Evolutionary conservation across 2,888 invertebrate genomes (phyloP), one percentile per base, ranked within the genome.

Genomic region (Andrena bicolor): DNA sequence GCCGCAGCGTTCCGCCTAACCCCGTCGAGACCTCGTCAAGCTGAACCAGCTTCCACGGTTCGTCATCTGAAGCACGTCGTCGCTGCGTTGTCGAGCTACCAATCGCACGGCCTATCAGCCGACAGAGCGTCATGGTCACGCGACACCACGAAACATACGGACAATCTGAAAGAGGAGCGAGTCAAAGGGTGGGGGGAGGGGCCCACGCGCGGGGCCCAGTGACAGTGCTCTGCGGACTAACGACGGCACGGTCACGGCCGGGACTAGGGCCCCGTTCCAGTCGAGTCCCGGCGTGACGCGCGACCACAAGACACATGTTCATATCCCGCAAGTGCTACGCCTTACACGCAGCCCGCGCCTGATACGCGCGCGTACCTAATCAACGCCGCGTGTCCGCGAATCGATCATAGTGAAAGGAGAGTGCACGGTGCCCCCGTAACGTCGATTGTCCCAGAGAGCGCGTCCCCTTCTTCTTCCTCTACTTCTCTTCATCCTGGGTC

Each of bases 1-100:
- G 81, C 92, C 92, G 75, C 91, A 91, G 80, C 92, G 91, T 81
- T 85, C 86, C 76, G 91, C 92, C 91, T 92, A 92, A 88, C 92
- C 92, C 92, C 92, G 92, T 92, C 92, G 88, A 82, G 83, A 81
- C 66, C 51, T 66, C 60, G 28, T 53, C 30, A 82, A 60, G 63
- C 63, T 71, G 64, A 80, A 53, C 51, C 79, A 80, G 63, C 53
- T 65, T 20, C 76, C 77, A 61, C 61, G 80, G 81, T 79, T 89
- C 84, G 60, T 70, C 56, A 80, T 88, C 51, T 82, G 72, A 86
- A 73, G 56, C 56, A 65, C 71, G 58, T 75, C 71, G 58, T 75
- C 73, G 76, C 66, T 69, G 58, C 74, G 79, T 74, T 53, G 53
- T 64, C 35, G 75, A 49, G 75, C 51, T 72, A 41, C 56, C 32